Evolutionary conservation across 1,140 invertebrate genomes (phyloP).

Genomic region (Halesus radiatus): DNA sequence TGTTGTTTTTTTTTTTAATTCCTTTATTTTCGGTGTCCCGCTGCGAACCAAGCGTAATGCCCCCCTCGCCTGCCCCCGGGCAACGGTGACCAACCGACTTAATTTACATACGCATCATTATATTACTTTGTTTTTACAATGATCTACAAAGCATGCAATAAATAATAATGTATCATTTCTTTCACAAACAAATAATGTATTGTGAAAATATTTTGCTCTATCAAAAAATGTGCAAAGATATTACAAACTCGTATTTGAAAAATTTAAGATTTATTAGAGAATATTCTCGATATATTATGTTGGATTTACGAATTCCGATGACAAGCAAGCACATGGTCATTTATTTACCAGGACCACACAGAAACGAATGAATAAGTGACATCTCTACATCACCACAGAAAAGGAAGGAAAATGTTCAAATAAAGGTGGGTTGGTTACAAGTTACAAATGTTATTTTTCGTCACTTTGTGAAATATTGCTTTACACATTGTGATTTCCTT

Average conservation of each 20-base stretch:
- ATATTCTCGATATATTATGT: too few relatives aligned
- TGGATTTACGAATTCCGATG: too few relatives aligned
- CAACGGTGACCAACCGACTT: conserved; percentile 8
- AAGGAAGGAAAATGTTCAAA: background rate
- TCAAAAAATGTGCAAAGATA: too few relatives aligned
- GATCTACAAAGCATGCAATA: too few relatives aligned
- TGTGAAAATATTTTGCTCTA: too few relatives aligned
- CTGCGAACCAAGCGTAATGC: conserved; percentile 21
- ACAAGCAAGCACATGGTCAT: background rate
- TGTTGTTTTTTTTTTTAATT: conserved; percentile 5
- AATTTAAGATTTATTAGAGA: too few relatives aligned
- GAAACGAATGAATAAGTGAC: too few relatives aligned
- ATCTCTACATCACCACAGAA: background rate
- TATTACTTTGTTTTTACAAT: too few relatives aligned
- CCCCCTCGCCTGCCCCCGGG: conserved; percentile 28
- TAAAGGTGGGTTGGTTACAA: background rate
- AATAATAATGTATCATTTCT: too few relatives aligned
- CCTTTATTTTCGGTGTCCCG: conserved; percentile 28
- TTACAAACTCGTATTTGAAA: too few relatives aligned
- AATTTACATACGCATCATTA: too few relatives aligned
- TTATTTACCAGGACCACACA: conserved; percentile 3
- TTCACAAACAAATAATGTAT: too few relatives aligned
- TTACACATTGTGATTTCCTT: conserved; percentile 3
- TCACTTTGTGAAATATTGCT: conserved; percentile 17
- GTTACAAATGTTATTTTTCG: background rate